Percentiles rank a stretch among this genome's conserved stretches.
Conservation (phyloP, 2,113 vertebrate genomes). For the Ammodytes marinus region DNA sequence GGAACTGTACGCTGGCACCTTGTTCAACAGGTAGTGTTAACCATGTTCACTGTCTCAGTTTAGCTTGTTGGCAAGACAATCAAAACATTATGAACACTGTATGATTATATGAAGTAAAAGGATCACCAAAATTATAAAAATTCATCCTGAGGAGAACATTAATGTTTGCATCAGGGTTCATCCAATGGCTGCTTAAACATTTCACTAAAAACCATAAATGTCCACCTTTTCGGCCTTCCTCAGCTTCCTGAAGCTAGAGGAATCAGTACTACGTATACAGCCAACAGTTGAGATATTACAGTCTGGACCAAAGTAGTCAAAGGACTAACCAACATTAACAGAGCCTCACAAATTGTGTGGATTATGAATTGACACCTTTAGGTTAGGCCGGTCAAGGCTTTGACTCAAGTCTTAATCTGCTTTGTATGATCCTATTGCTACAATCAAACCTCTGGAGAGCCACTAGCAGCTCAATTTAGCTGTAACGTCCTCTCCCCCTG, state of each 20-base stretch:
- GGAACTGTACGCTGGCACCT: too few species aligned
- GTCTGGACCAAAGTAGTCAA: too few species aligned
- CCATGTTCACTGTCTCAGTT: neutral
- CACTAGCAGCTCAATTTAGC: conserved; percentile 1
- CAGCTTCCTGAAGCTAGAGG: neutral
- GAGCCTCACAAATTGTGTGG: neutral
- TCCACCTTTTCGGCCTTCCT: neutral
- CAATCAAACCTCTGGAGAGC: conserved; percentile 30
- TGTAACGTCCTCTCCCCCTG: conserved; percentile 20
- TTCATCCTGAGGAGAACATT: neutral
- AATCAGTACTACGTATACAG: too few species aligned
- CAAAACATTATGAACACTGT: too few species aligned
- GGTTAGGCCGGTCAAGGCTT: neutral
- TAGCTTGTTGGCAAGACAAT: neutral
- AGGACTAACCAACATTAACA: neutral
- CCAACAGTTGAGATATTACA: neutral
- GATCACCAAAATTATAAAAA: neutral
- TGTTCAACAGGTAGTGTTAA: neutral
- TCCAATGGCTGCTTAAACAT: neutral
- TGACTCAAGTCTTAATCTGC: neutral
- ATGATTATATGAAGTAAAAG: too few species aligned
- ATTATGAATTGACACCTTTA: neutral
- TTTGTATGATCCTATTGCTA: neutral
- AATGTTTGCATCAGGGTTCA: neutral
- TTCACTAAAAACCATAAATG: neutral